These are phyloP conservation scores for Ornithoptera alexandrae DNA, from an alignment of 2,888 invertebrate genomes.

Conservation along the genomic window DNA sequence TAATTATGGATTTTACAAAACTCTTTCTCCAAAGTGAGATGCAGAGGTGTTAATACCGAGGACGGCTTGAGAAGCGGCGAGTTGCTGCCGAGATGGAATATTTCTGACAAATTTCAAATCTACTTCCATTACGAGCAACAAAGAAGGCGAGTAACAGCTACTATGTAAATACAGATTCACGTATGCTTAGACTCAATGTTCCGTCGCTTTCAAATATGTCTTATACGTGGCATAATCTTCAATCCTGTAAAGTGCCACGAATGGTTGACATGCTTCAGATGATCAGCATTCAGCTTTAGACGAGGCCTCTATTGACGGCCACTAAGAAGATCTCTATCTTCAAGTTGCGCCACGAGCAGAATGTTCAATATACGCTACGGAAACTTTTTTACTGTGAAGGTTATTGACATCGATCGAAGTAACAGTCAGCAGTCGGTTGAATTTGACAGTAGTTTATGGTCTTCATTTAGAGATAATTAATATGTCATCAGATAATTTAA, in stretches of 20 bases:
- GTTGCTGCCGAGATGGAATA: too few relatives aligned
- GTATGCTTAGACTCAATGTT: background rate
- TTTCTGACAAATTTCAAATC: too few relatives aligned
- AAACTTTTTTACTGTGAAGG: constrained; percentile 10
- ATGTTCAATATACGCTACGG: constrained; percentile 20
- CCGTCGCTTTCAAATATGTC: background rate
- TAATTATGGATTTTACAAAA: too few relatives aligned
- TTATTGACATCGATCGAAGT: constrained; percentile 13
- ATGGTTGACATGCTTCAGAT: constrained; percentile 17
- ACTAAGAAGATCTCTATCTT: constrained; percentile 21
- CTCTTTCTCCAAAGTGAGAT: too few relatives aligned
- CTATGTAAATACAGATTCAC: too few relatives aligned
- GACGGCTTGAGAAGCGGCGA: too few relatives aligned
- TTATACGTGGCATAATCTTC: background rate
- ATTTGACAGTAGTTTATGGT: constrained; percentile 5
- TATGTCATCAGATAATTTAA: background rate
- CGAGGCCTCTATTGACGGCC: constrained; percentile 23
- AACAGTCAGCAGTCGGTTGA: constrained; percentile 6
- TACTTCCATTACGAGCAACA: too few relatives aligned
- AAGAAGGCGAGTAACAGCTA: too few relatives aligned
- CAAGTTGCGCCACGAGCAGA: constrained; percentile 18
- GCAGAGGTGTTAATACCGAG: too few relatives aligned
- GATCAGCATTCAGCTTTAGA: constrained; percentile 24
- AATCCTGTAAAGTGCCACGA: constrained; percentile 5
- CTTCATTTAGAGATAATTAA: background rate